Base-by-base conservation (phyloP, 1,140 invertebrate genomes). In the Cyclargus thomasi region DNA sequence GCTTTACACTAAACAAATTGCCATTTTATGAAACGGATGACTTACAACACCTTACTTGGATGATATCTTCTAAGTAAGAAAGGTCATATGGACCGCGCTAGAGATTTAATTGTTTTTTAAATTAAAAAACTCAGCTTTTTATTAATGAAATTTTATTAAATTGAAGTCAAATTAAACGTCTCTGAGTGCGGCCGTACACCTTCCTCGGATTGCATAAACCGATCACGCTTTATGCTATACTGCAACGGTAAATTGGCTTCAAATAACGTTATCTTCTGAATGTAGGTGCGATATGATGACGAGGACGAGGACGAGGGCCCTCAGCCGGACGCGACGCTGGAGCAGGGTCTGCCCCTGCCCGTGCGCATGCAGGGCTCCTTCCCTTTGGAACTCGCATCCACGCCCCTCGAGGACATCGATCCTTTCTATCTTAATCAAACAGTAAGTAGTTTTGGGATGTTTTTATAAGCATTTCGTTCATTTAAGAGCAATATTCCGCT, bases 271-370 rank as follows among this genome's bases (percentile, higher is more conserved):
- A 14, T 47, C 3, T 47, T 14, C 11, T 23, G n/a, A 53, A 64
- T 88, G 53, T 91, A 97, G 96, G 94, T 96, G 92, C 96, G 96
- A 91, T 97, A 97, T 93, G 96, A 97, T 91, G 97, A 97, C 92
- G 96, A 97, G 92, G 97, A 97, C 92, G 97, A 97, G 93, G 97
- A 97, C 93, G 97, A 97, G 93, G 97, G 96, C 88, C 96, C 96
- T 83, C 96, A 97, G 92, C 96, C 97, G 85, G 97, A 98, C 92
- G 94, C 95, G 78, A 96, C 95, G 91, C 93, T 98, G 92, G 97
- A 98, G 92, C 96, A 97, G 92, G 97, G 97, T 82, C 94, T 95
- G 88, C 95, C 96, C 73, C 91, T 98, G 90, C 97, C 97, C 83
- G 95, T 96, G 91, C 94, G 96, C 90, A 91, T 98, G 92, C 95